A percentile compares a stretch with the other conserved stretches of the same genome.
Conservation (phyloP, 2,797 vertebrate species). For the Lycodopsis pacificus region DNA sequence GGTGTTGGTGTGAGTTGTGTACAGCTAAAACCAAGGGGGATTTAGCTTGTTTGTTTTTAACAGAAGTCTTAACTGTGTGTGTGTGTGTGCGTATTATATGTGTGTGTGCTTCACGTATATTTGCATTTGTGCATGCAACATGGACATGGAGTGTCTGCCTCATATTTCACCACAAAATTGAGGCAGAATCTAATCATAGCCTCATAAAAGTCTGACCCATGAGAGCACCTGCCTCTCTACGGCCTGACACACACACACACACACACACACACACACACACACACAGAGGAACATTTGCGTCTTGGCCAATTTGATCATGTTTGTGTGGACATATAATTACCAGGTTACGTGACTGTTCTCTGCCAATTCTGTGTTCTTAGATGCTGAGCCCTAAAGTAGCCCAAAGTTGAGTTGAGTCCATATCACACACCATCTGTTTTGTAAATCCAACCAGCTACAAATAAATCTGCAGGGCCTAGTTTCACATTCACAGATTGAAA, state of each 20-base stretch:
- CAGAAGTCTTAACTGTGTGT: slow-evolving; percentile 39
- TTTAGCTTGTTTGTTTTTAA: slow-evolving; percentile 67
- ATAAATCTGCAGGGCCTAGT: slow-evolving; percentile 43
- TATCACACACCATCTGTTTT: slow-evolving; percentile 76
- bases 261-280: slow-evolving; percentile 29
- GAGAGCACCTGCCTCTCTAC: slow-evolving; percentile 73
- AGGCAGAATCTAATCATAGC: slow-evolving; percentile 80
- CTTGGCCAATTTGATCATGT: slow-evolving; percentile 55
- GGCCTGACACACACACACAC: slow-evolving; percentile 31
- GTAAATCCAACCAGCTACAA: slow-evolving; percentile 54
- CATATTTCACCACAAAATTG: slow-evolving; percentile 82
- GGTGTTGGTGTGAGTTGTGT: slow-evolving; percentile 44
- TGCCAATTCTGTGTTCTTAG: slow-evolving; percentile 68
- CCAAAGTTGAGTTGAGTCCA: slow-evolving; percentile 66
- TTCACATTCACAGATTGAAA: slow-evolving; percentile 33
- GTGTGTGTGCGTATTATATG: slow-evolving; percentile 7
- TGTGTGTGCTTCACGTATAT: slow-evolving; percentile 4
- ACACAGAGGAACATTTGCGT: slow-evolving; percentile 42
- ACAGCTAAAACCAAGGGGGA: slow-evolving; percentile 54
- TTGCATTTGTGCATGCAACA: slow-evolving; percentile 67
- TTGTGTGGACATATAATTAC: slow-evolving; percentile 69
- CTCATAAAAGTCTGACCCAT: slow-evolving; percentile 79
- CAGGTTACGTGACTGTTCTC: slow-evolving; percentile 62
- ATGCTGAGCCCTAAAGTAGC: slow-evolving; percentile 67
- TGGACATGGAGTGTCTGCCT: slow-evolving; percentile 66